phyloP scores from a whole-genome alignment of 30 jellyfish, hydroid and myxozoan genomes.

The Turritopsis rubra region DNA sequence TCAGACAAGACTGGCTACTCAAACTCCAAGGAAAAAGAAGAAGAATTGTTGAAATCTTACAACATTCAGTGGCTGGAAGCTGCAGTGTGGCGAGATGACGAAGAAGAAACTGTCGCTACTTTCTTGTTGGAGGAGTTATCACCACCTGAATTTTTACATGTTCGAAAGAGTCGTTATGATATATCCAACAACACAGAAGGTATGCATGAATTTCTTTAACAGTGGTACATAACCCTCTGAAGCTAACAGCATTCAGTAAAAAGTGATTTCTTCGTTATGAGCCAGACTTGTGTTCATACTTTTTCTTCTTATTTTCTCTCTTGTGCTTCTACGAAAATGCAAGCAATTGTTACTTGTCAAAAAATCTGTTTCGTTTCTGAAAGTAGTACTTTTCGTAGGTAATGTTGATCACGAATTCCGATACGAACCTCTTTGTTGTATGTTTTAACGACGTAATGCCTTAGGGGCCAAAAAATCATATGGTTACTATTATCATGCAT shows the following conservation, averaged over 20 bases:
- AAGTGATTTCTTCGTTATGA: neutral
- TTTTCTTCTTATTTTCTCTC: neutral
- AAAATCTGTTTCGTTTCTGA: too few relatives aligned
- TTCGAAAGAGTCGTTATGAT: slow-evolving; percentile 2
- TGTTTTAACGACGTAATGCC: too few relatives aligned
- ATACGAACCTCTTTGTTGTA: too few relatives aligned
- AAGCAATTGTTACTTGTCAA: too few relatives aligned
- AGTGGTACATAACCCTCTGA: neutral
- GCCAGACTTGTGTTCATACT: neutral
- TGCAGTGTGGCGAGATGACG: slow-evolving; percentile 74
- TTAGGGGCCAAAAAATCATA: too few relatives aligned
- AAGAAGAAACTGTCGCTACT: slow-evolving; percentile 28
- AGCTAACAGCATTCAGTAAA: neutral
- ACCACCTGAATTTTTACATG: neutral
- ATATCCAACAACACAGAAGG: slow-evolving; percentile 16
- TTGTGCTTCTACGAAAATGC: too few relatives aligned
- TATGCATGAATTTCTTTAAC: neutral
- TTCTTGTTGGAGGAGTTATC: slow-evolving; percentile 16
- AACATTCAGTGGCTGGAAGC: slow-evolving; percentile 84
- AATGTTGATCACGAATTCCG: too few relatives aligned
- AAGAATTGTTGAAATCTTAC: slow-evolving; percentile 56
- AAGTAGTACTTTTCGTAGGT: too few relatives aligned
- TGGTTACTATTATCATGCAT: too few relatives aligned
- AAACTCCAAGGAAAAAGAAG: slow-evolving; percentile 50
- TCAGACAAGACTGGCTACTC: neutral